Evolutionary conservation across 2,888 invertebrate species (phyloP), one percentile per base, ranked within the genome.

Genomic region (Acleris literana): DNA sequence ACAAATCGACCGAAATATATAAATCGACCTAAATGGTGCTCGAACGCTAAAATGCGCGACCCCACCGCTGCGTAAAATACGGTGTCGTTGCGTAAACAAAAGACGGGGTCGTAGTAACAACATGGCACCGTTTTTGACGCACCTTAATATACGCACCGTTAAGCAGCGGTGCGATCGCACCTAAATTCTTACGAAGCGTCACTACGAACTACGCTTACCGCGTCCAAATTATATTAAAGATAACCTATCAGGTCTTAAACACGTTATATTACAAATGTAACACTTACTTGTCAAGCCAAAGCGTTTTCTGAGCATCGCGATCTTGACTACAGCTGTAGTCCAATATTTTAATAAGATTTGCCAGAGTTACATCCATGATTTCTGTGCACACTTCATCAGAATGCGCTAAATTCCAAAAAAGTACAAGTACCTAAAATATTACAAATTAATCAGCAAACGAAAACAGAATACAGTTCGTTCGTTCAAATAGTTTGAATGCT

Each of bases 321-420:
- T 99, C 98, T 93, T 98, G 98, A 63, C 98, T 98, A 91, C 99
- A 99, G 83, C 98, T 98, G 85, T 98, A 99, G 92, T 99, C 99
- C 71, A 99, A 93, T 82, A 99, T 99, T 94, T 99, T 99, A 16
- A 99, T 97, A 82, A 99, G 98, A 70, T 99, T 98, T 44, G 96
- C 95, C 73, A 99, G 91, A 2, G 99, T 99, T 84, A 99, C 98
- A 87, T 99, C 99, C 95, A 99, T 97, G 70, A 99, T 99, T 89
- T 99, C 99, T 2, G 98, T 98, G 67, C 98, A 97, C 64, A 99
- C 97, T 88, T 99, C 99, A 76, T 97, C 97, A 62, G 98, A 97
- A 88, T 99, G 98, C 5, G 99, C 98, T 84, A 99, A 93, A 83
- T 98, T 98, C 99, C 99, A 99, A 87, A 99, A 97, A 53, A 99